These are phyloP conservation scores for Ictidomys tridecemlineatus DNA, from an alignment of 2,113 vertebrate species.

Conservation along the genomic window DNA sequence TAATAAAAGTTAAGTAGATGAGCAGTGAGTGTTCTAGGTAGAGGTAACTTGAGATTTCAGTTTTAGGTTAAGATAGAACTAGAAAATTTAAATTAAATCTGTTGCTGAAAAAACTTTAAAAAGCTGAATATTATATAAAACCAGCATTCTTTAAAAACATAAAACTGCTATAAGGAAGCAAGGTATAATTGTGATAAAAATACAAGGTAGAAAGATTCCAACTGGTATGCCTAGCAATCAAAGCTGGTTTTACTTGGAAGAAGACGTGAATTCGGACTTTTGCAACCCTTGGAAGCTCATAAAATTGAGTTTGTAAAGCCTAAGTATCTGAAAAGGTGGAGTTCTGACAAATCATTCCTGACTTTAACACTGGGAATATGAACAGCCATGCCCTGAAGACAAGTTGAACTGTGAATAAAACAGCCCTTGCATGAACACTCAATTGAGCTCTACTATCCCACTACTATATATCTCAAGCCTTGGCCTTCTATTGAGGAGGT, in stretches of 20 bases:
- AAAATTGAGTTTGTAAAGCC: neutral
- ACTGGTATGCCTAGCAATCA: neutral
- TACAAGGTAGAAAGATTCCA: neutral
- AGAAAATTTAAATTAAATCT: neutral
- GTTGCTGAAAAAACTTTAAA: neutral
- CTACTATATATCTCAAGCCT: neutral
- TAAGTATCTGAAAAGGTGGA: neutral
- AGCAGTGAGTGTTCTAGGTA: neutral
- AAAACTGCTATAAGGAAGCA: neutral
- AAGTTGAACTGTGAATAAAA: neutral
- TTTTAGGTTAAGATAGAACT: neutral
- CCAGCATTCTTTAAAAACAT: neutral
- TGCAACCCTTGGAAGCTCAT: neutral
- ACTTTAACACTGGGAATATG: neutral
- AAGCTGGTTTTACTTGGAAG: neutral
- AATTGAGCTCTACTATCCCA: neutral
- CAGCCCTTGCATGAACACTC: neutral
- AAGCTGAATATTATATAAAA: neutral
- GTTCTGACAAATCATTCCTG: neutral
- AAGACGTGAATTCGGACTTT: neutral
- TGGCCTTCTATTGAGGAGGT: neutral
- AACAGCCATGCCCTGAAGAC: neutral
- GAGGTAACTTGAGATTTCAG: neutral
- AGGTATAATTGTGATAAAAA: slow-evolving; percentile 1
- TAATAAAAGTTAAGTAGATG: neutral